Conservation (phyloP, 2,888 invertebrate genomes). For the Orthonychiurus folsomi region DNA sequence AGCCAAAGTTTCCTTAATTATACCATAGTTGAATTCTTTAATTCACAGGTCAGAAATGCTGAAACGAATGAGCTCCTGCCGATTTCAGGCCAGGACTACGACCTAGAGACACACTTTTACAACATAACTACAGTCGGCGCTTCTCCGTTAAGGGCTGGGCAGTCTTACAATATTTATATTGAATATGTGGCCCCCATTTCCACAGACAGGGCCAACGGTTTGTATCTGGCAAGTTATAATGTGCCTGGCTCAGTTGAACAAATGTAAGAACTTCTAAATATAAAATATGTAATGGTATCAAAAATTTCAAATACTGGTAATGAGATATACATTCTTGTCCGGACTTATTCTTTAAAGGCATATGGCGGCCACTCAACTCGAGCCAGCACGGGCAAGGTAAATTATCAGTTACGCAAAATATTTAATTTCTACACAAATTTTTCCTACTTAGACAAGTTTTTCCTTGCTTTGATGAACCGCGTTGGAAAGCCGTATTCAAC, state of each 20-base stretch:
- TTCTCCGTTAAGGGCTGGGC: neutral
- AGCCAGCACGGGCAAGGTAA: too few relatives aligned
- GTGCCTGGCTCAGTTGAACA: neutral
- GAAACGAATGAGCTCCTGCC: neutral
- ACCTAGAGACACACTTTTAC: constrained; percentile 1
- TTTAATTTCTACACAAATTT: too few relatives aligned
- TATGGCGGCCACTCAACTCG: constrained; percentile 2
- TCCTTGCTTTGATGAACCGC: constrained; percentile 5
- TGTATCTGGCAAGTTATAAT: constrained; percentile 3
- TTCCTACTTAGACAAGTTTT: constrained; percentile 3
- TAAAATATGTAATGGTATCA: too few relatives aligned
- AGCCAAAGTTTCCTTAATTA: constrained; percentile 6
- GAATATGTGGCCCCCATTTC: neutral
- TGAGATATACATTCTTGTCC: too few relatives aligned
- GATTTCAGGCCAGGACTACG: neutral
- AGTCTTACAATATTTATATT: neutral
- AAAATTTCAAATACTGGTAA: too few relatives aligned
- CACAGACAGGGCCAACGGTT: neutral
- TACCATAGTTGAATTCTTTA: neutral
- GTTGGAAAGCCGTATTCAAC: neutral
- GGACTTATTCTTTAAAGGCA: too few relatives aligned
- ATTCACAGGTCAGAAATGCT: neutral
- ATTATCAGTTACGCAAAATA: too few relatives aligned
- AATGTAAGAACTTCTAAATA: too few relatives aligned
- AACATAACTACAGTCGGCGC: neutral